Conservation (phyloP, 2,797 vertebrate species). For the Arrhamphus sclerolepis region DNA sequence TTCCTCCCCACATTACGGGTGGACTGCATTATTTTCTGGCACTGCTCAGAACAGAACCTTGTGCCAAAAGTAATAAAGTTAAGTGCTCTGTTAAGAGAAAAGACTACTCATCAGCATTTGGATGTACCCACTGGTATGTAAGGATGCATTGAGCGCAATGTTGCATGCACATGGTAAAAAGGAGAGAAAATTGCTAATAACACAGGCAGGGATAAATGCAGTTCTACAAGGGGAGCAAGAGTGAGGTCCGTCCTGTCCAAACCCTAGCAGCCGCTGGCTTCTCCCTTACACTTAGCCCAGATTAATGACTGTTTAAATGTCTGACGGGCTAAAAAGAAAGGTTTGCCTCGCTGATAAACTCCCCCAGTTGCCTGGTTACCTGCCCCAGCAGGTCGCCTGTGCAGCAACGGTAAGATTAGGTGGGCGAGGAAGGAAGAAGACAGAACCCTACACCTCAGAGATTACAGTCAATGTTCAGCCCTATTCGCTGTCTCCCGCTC, state of each 20-base stretch:
- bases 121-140: constrained; percentile 23
- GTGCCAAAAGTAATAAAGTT: constrained; percentile 71
- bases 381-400: constrained; percentile 56
- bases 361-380: constrained; percentile 81
- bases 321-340: constrained; percentile 59
- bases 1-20: constrained; percentile 56
- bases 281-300: constrained; percentile 58
- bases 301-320: constrained; percentile 78
- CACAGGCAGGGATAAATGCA: constrained; percentile 21
- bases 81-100: constrained; percentile 67
- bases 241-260: constrained; percentile 40
- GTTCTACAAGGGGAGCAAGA: constrained; percentile 33
- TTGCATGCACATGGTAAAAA: not conserved
- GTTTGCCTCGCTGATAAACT: constrained; percentile 56
- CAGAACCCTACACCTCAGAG: constrained; percentile 69
- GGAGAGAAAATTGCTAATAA: constrained; percentile 5
- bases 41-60: constrained; percentile 35
- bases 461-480: constrained; percentile 62
- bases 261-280: constrained; percentile 48
- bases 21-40: constrained; percentile 67
- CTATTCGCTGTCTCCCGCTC: constrained; percentile 25
- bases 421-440: constrained; percentile 50
- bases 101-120: constrained; percentile 39
- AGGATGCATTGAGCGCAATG: not conserved
- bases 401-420: constrained; percentile 62